Conservation (phyloP, 2,797 vertebrate genomes). For the Mallotus villosus region DNA sequence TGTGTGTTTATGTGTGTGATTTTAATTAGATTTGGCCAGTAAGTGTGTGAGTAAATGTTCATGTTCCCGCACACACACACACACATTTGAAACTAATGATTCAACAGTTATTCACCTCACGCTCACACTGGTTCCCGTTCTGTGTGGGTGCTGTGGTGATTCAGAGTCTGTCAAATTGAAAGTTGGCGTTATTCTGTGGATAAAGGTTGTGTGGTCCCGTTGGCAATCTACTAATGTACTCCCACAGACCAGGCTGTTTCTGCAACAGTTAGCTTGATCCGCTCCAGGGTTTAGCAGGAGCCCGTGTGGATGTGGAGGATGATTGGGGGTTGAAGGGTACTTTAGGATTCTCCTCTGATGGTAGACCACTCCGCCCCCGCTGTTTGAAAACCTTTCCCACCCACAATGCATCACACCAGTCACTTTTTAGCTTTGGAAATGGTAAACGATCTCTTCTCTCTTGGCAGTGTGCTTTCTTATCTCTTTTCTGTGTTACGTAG, state of each 20-base stretch:
- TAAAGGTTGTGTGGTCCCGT: conserved; percentile 55
- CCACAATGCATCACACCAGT: conserved; percentile 53
- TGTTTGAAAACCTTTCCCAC: conserved; percentile 51
- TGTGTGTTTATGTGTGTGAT: conserved; percentile 9
- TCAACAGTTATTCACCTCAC: conserved; percentile 40
- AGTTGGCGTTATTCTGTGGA: conserved; percentile 51
- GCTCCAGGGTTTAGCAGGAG: conserved; percentile 3
- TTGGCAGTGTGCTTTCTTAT: background rate
- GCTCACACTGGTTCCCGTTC: conserved; percentile 30
- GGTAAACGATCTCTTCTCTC: background rate
- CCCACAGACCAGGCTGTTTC: conserved; percentile 49
- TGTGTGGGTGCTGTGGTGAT: conserved; percentile 49
- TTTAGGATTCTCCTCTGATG: conserved; percentile 60
- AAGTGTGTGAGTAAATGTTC: conserved; percentile 1
- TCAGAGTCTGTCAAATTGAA: conserved; percentile 53
- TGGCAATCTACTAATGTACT: conserved; percentile 45
- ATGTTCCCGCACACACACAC: conserved; percentile 4
- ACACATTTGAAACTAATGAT: conserved; percentile 39
- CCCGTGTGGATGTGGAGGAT: conserved; percentile 47
- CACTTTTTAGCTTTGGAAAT: conserved; percentile 40
- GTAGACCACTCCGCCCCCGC: conserved; percentile 51
- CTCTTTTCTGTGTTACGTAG: background rate
- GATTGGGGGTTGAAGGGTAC: conserved; percentile 52
- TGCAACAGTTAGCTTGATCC: conserved; percentile 35
- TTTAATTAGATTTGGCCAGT: background rate